Conservation (phyloP, 2,113 vertebrate genomes). For the Pelobates fuscus region DNA sequence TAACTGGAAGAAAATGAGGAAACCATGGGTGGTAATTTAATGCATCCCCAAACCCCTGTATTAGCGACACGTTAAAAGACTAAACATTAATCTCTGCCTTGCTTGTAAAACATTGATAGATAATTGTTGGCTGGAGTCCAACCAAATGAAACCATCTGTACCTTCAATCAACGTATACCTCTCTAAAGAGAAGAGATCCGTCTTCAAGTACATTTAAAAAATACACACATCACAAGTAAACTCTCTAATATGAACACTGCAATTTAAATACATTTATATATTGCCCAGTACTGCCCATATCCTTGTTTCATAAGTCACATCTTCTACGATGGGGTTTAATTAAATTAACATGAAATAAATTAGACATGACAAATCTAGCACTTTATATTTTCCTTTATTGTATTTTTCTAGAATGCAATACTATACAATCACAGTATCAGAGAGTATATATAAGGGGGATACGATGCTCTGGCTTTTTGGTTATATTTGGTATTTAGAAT, state of each 20-base stretch:
- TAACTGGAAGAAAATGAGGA: slow-evolving; percentile 46
- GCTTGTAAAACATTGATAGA: slow-evolving; percentile 49
- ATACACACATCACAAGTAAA: not conserved
- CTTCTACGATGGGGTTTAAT: too few species aligned
- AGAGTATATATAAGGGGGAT: too few species aligned
- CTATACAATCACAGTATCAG: too few species aligned
- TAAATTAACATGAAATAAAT: too few species aligned
- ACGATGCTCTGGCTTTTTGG: too few species aligned
- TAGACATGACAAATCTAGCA: too few species aligned
- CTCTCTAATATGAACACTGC: not conserved
- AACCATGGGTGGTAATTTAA: slow-evolving; percentile 50
- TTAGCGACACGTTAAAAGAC: slow-evolving; percentile 45
- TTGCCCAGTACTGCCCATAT: not conserved
- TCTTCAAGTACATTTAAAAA: too few species aligned
- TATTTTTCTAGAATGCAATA: too few species aligned
- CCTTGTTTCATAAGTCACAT: too few species aligned
- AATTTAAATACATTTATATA: not conserved
- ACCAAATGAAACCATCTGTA: slow-evolving; percentile 34
- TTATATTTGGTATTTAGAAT: too few species aligned
- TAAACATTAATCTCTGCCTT: slow-evolving; percentile 50
- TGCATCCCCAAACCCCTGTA: slow-evolving; percentile 43
- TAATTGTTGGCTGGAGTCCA: slow-evolving; percentile 48
- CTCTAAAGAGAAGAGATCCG: slow-evolving; percentile 1
- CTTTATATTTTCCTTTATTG: too few species aligned
- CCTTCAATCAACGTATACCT: slow-evolving; percentile 30